Base-by-base conservation (phyloP, 2,888 invertebrate genomes). In the Endomychus coccineus region DNA sequence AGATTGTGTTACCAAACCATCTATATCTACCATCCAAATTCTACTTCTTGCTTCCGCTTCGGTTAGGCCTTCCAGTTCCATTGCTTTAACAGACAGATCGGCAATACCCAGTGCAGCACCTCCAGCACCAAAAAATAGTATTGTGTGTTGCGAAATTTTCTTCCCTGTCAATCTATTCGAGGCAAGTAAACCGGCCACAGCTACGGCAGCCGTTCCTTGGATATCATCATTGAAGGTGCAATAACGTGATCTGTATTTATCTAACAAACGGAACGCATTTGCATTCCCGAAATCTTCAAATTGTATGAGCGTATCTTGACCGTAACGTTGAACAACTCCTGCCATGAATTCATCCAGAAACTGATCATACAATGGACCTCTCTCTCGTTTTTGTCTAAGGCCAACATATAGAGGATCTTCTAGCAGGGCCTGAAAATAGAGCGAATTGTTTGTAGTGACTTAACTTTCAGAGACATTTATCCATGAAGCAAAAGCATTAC, bases 151-250 rank as follows among this genome's bases (percentile, higher is more conserved):
- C 27, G 77, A 75, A 54, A 98, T 76, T 54, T 80, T 82, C 52
- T 82, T 80, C 1, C 54, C 54, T 1, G 90, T 90, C 39, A 91
- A 69, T 45, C 83, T 71, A 33, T 75, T 73, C 17, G 86, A 82
- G 0, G 90, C 87, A 55, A 91, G 71, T 13, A 98, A 69, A 0
- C 28, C 31, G 4, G 34, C 34, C 10, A 34, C 5, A 15, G 34
- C 23, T 12, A 35, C 35, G 3, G 28, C 11, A 12, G 35, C 35
- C 9, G 35, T 35, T 10, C 28, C 28, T 12, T 35, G 96, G 58
- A 98, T 98, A 59, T 98, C 97, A 59, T 98, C 98, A 67, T 98
- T 98, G 68, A 98, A 98, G 13, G 94, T 95, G 67, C 97, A 97
- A 66, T 92, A 97, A 46, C 77, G 76, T 56, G 84, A 70, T 41